Evolutionary conservation across 2,888 invertebrate genomes (phyloP).

Genomic region (Lepidocyrtinus sp.): DNA sequence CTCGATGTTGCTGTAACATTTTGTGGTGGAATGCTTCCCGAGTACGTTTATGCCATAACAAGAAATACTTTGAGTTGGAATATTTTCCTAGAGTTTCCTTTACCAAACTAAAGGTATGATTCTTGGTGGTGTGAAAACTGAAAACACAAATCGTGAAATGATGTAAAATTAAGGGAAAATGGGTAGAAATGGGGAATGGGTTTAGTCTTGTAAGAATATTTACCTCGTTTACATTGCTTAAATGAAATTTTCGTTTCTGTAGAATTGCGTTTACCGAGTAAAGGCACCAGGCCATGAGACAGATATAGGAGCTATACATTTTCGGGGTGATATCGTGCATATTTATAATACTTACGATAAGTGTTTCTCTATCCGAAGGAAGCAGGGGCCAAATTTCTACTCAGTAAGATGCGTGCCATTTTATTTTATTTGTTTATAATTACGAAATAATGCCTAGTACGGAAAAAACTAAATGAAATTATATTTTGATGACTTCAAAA

Average conservation of each 20-base stretch:
- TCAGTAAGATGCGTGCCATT: conserved; percentile 39
- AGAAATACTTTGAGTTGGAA: conserved; percentile 45
- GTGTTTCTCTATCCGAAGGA: conserved; percentile 42
- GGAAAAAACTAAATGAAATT: not conserved
- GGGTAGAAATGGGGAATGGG: not conserved
- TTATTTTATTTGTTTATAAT: too few relatives aligned
- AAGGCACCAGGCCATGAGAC: conserved; percentile 20
- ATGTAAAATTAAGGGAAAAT: too few relatives aligned
- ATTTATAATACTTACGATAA: conserved; percentile 48
- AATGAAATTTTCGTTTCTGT: not conserved
- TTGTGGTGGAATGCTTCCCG: conserved; percentile 24
- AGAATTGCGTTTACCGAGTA: conserved; percentile 54
- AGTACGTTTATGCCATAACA: conserved; percentile 34
- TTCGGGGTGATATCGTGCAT: conserved; percentile 38
- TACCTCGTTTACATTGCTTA: too few relatives aligned
- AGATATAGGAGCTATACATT: conserved; percentile 43
- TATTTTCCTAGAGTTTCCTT: conserved; percentile 45
- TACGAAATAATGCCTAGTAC: not conserved
- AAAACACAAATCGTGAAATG: too few relatives aligned
- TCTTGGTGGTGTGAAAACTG: too few relatives aligned
- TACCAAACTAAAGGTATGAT: conserved; percentile 43
- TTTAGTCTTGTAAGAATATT: conserved; percentile 11
- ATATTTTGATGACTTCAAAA: too few relatives aligned
- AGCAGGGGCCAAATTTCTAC: conserved; percentile 44
- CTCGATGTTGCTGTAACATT: conserved; percentile 20